These are phyloP conservation scores for Drosophila cyrtoloma DNA, from an alignment of 2,888 invertebrate species.

Conservation along the genomic window DNA sequence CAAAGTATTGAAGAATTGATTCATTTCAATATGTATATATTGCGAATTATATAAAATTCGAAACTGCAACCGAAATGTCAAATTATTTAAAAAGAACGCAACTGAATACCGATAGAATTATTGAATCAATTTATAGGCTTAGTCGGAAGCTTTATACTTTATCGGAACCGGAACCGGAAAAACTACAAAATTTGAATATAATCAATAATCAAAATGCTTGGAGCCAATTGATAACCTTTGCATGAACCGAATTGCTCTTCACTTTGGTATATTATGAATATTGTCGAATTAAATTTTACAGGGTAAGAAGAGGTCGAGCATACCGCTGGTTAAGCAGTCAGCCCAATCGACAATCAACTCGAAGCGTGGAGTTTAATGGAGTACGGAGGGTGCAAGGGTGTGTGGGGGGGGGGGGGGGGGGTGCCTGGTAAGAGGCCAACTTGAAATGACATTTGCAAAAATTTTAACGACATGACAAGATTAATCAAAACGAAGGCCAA, in stretches of 20 bases:
- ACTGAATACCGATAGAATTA: neutral
- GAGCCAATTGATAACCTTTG: no score
- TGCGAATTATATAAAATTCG: neutral
- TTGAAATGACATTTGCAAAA: conserved; percentile 78
- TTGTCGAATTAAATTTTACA: neutral
- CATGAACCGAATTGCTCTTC: no score
- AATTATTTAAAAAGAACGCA: neutral
- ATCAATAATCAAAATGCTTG: no score
- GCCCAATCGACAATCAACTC: conserved; percentile 36
- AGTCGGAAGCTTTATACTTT: no score
- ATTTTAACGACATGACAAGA: conserved; percentile 80
- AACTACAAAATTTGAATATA: no score
- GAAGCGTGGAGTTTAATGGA: neutral
- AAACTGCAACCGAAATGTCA: neutral
- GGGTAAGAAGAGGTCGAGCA: conserved; percentile 4
- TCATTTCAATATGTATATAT: neutral
- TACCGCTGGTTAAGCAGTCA: neutral
- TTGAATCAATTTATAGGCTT: neutral
- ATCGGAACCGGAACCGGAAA: no score
- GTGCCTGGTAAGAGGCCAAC: conserved; percentile 54
- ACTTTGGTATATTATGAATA: neutral
- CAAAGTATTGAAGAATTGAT: neutral
- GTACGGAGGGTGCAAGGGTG: neutral
- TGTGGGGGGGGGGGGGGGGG: neutral
- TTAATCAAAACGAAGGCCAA: conserved; percentile 73